These are phyloP conservation scores for Xiphophorus maculatus DNA, from an alignment of 2,113 vertebrate genomes.

Conservation along the genomic window DNA sequence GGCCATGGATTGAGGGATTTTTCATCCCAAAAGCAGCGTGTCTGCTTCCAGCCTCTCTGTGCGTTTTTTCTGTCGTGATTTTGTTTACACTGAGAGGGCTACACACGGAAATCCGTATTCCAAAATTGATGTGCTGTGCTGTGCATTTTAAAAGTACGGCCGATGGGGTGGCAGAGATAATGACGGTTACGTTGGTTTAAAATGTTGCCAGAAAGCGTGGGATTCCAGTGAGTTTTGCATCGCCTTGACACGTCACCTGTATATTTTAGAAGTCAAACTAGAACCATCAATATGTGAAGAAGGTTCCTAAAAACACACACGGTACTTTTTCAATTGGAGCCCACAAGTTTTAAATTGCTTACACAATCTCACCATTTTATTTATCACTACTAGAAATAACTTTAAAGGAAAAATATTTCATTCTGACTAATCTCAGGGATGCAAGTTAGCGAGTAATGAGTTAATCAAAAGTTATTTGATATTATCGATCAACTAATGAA, in stretches of 20 bases:
- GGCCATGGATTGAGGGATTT: constrained; percentile 68
- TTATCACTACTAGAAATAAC: too few species aligned
- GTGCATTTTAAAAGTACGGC: not conserved
- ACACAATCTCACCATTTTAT: too few species aligned
- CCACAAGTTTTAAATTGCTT: too few species aligned
- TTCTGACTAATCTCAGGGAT: too few species aligned
- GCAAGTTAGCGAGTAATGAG: too few species aligned
- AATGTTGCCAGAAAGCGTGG: not conserved
- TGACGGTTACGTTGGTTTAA: not conserved
- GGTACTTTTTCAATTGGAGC: too few species aligned
- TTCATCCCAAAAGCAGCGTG: constrained; percentile 50
- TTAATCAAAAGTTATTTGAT: too few species aligned
- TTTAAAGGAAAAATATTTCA: too few species aligned
- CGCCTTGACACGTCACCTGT: not conserved
- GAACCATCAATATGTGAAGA: too few species aligned
- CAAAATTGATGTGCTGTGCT: not conserved
- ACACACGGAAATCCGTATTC: constrained; percentile 8
- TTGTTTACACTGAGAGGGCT: constrained; percentile 40
- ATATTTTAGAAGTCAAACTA: not conserved
- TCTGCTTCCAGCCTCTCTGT: constrained; percentile 33
- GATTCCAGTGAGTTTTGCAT: not conserved
- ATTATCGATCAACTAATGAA: too few species aligned
- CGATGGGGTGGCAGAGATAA: not conserved
- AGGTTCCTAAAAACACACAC: not conserved
- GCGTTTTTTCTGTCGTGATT: constrained; percentile 34